These are phyloP conservation scores for Vicugna pacos DNA, from an alignment of 2,113 vertebrate species.

Conservation along the genomic window DNA sequence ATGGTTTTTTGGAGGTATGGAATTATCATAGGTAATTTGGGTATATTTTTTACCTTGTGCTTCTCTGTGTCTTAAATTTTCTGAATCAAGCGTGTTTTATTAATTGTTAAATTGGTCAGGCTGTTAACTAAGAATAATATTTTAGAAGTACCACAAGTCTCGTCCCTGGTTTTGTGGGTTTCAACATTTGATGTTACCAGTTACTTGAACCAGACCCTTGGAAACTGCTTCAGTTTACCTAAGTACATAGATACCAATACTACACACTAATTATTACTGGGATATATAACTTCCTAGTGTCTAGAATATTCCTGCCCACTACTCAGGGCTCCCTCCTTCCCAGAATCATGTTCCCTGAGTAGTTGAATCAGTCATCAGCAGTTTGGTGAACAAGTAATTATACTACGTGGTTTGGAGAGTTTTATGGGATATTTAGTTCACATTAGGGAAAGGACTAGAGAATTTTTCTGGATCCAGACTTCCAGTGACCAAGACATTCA, in stretches of 20 bases:
- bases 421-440: not conserved
- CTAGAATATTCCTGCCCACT: not conserved
- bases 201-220: not conserved
- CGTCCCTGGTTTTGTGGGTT: not conserved
- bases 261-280: not conserved
- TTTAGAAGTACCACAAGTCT: not conserved
- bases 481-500: not conserved
- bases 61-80: constrained; percentile 1
- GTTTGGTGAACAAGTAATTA: not conserved
- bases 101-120: not conserved
- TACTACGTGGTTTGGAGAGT: not conserved
- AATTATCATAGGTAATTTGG: not conserved
- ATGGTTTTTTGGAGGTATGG: not conserved
- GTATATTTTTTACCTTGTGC: not conserved
- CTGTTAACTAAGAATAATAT: not conserved
- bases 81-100: not conserved
- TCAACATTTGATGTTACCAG: not conserved
- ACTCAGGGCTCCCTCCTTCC: not conserved
- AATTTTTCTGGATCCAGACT: not conserved
- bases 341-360: not conserved
- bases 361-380: not conserved
- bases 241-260: not conserved
- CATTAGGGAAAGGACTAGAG: not conserved
- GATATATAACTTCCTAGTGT: not conserved
- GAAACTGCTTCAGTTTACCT: not conserved